phyloP scores from a whole-genome alignment of 2,113 vertebrate species.

The Probosciger aterrimus region DNA sequence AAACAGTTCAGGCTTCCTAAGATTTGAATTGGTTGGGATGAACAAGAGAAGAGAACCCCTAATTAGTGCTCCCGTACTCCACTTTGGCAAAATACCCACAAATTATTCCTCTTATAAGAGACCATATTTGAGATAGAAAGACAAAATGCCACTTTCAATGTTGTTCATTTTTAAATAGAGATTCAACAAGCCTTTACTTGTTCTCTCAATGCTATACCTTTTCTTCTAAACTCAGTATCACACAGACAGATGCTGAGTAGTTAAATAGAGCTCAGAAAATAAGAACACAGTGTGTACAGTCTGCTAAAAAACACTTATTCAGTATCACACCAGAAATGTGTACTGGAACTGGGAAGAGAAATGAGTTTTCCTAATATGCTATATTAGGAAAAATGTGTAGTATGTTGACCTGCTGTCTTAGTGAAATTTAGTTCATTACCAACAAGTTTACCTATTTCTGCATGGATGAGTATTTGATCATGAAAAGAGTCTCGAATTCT shows the following conservation, averaged over 20 bases:
- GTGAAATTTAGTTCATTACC: neutral
- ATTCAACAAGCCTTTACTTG: neutral
- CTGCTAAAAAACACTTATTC: neutral
- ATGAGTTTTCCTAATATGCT: neutral
- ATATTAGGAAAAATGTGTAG: neutral
- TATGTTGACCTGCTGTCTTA: neutral
- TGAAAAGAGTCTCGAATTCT: neutral
- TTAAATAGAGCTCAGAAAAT: neutral
- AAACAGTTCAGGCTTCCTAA: neutral
- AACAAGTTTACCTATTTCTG: neutral
- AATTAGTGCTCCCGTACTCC: rapidly evolving
- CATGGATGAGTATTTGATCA: neutral
- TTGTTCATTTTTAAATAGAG: neutral
- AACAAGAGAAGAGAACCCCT: neutral
- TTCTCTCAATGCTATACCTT: neutral
- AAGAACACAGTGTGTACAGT: neutral
- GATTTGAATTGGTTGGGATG: neutral
- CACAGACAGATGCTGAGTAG: neutral
- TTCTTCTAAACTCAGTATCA: neutral
- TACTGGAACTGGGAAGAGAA: neutral
- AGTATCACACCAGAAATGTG: neutral
- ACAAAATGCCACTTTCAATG: neutral
- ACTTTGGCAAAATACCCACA: neutral
- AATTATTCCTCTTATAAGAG: neutral
- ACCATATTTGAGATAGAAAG: neutral